Evolutionary conservation across 2,113 vertebrate genomes (phyloP), one percentile per base, ranked within the genome.

Genomic region (Lycocorax pyrrhopterus): DNA sequence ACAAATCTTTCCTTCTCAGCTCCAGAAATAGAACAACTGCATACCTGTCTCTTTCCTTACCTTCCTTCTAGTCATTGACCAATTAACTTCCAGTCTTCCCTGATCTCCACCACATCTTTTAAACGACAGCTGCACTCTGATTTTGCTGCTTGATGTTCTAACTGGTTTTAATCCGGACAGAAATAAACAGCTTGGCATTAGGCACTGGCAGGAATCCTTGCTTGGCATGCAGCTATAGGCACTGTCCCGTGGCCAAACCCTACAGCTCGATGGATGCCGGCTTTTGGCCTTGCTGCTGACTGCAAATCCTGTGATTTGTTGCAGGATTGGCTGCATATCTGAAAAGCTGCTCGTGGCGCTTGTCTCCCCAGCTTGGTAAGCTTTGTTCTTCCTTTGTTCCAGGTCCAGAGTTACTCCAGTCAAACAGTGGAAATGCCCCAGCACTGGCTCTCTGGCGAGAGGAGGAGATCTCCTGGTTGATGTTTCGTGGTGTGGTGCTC

Each of bases 271-370:
- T 85, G 85, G 92, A 90, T 83, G 26, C 35, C 8, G 5, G 69
- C 84, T 90, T 68, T 81, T 69, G 93, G 89, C 82, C 91, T 93
- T 46, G 71, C 71, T 69, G 91, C 71, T 86, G 92, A 96, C 79
- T 85, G 41, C 87, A 90, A 85, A 86, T 83, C 94, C 92, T 86
- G 94, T 90, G 87, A 93, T 97, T 90, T 95, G 63, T 93, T 97
- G 90, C 85, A 96, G 94, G 90, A 93, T 87, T 93, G 90, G 91
- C 87, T 77, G 59, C 75, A 77, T 71, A 46, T 87, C 63, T 80
- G 91, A 62, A 91, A 95, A 93, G 67, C 78, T 93, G 84, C 77
- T 66, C 13, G 4, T 76, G 89, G 75, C 1, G 3, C 52, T 91
- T 71, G 3, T 71, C 85, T 93, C 90, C 68, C 74, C 95, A 89